Percentiles rank a stretch among this genome's conserved stretches.
Evolutionary conservation across 2,113 vertebrate genomes (phyloP).

Genomic region (Bucco capensis): DNA sequence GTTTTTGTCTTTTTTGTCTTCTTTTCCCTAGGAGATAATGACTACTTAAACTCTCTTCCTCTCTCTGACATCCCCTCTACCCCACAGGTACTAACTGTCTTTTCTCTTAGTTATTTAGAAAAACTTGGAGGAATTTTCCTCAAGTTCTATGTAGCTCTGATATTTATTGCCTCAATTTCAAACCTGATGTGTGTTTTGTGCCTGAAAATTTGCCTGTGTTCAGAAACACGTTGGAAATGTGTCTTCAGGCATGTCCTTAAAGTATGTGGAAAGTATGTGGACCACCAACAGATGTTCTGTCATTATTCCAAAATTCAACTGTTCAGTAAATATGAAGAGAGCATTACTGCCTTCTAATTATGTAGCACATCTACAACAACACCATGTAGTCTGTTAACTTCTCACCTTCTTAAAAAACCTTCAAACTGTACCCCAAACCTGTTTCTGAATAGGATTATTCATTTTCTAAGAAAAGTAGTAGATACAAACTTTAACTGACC

Average conservation of each 20-base stretch:
- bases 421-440: neutral
- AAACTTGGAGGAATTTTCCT: neutral
- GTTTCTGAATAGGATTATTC: neutral
- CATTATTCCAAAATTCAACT: neutral
- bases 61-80: slow-evolving; percentile 11
- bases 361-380: neutral
- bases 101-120: neutral
- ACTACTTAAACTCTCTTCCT: slow-evolving; percentile 22
- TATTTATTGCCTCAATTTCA: neutral
- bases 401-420: neutral
- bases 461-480: neutral
- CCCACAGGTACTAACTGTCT: slow-evolving; percentile 26
- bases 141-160: neutral
- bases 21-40: slow-evolving; percentile 36
- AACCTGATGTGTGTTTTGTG: neutral
- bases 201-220: neutral
- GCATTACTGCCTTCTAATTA: neutral
- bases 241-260: neutral
- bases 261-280: neutral
- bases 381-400: neutral
- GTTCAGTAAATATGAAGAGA: neutral
- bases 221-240: neutral
- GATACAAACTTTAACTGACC: neutral
- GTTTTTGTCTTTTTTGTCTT: slow-evolving; percentile 27
- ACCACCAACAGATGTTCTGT: neutral